Base-by-base conservation (phyloP, 2,797 vertebrate genomes). In the Anabas testudineus region DNA sequence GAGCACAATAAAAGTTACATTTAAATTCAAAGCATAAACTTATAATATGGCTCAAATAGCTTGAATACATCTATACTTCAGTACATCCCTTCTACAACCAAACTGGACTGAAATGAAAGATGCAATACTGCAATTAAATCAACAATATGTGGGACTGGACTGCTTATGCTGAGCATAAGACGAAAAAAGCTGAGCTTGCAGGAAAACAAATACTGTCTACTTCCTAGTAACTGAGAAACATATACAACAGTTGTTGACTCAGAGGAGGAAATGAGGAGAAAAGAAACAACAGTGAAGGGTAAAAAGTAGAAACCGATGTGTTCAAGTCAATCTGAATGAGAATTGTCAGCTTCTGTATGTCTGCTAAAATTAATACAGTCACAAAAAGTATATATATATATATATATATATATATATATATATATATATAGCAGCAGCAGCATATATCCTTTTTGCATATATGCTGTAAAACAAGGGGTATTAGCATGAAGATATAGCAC, bases 221-320 rank as follows among this genome's bases (percentile, higher is more conserved):
- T 84, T 82, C 87, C 73, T 80, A 88, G 83, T 76, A 84, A 90
- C 87, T 48, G 45, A 56, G 37, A 68, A 84, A 43, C 45, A 30
- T 66, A 63, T 32, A 53, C 15, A 12, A 34, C 37, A 70, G 62
- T 63, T 86, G 80, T 71, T 85, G 83, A 81, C 46, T 81, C 68
- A 68, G 62, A 43, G 68, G 48, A 54, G 41, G 83, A 75, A 67
- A 69, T 73, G 7, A 45, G 30, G 6, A 73, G 39, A 30, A 55
- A 74, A 66, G 56, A 57, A 18, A 42, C 26, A 30, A 67, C 32
- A 24, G 39, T 34, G 7, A 39, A 10, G 32, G 14, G 36, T 10
- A 45, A 54, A 37, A 21, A 24, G 10, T 39, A 12, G 59, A n/a
- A n/a, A n/a, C 49, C 47, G 55, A 45, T 67, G 51, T 32, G 30